Evolutionary conservation across 2,888 invertebrate genomes (phyloP).

Genomic region (Ophonus ardosiacus): DNA sequence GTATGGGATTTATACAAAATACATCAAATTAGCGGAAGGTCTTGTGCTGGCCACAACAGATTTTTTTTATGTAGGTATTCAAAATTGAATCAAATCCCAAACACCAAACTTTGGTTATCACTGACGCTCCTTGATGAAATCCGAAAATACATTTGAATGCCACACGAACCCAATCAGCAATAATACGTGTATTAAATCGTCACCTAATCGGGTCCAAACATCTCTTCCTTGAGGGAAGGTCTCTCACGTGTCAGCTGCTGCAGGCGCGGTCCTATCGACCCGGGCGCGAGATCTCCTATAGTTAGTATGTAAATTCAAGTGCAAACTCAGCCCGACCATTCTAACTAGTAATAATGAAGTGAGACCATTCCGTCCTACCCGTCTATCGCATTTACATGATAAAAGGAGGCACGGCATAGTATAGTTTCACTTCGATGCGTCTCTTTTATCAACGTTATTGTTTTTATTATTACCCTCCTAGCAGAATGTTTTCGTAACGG

Average conservation of each 20-base stretch:
- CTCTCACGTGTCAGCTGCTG: slow-evolving; percentile 8
- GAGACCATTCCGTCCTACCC: slow-evolving; percentile 19
- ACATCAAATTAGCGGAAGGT: no score
- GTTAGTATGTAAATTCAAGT: slow-evolving; percentile 62
- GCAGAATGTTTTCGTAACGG: not conserved
- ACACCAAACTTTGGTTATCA: no score
- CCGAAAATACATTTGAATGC: no score
- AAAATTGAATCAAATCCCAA: no score
- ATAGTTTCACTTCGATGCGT: slow-evolving; percentile 17
- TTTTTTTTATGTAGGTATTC: no score
- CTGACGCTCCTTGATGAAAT: no score
- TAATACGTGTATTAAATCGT: not conserved
- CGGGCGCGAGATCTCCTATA: slow-evolving; percentile 34
- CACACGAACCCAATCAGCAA: no score
- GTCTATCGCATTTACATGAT: slow-evolving; percentile 52
- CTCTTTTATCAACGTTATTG: slow-evolving; percentile 53
- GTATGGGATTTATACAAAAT: no score
- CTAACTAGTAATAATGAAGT: slow-evolving; percentile 62
- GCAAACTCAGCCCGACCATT: slow-evolving; percentile 47
- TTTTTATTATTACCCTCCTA: slow-evolving; percentile 46
- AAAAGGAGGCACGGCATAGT: slow-evolving; percentile 30
- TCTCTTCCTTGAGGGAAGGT: not conserved
- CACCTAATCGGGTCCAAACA: not conserved
- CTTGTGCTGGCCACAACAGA: no score
- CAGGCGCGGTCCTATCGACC: not conserved